phyloP scores from a whole-genome alignment of 2,888 invertebrate species.

The Sarcophaga caerulescens region DNA sequence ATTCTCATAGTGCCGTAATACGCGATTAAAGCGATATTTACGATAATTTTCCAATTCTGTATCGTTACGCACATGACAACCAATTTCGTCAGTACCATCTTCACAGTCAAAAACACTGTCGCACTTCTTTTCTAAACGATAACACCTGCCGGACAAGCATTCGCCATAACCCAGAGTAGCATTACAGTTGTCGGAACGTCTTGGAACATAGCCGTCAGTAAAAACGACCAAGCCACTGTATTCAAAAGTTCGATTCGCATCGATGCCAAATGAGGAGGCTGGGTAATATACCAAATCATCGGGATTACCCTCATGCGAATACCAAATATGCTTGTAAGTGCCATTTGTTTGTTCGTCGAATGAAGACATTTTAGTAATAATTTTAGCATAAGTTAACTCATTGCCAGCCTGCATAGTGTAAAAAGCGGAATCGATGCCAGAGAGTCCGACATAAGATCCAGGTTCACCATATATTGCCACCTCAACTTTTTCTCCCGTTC shows the following conservation, averaged over 20 bases:
- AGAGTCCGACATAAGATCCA: conserved; percentile 95
- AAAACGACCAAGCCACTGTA: conserved; percentile 94
- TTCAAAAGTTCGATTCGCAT: conserved; percentile 96
- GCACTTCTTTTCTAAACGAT: conserved; percentile 87
- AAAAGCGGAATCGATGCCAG: conserved; percentile 93
- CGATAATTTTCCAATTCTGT: conserved; percentile 89
- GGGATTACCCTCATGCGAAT: conserved; percentile 90
- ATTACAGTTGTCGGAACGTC: conserved; percentile 87
- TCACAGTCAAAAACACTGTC: conserved; percentile 90
- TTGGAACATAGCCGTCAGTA: conserved; percentile 91
- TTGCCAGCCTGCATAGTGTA: conserved; percentile 97
- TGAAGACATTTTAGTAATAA: conserved; percentile 92
- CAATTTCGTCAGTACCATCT: conserved; percentile 92
- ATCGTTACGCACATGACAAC: conserved; percentile 85
- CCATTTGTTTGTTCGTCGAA: conserved; percentile 94
- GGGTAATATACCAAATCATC: conserved; percentile 94
- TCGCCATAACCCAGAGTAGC: conserved; percentile 87
- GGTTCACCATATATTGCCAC: conserved; percentile 96
- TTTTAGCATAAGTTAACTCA: conserved; percentile 92
- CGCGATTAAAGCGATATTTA: conserved; percentile 91
- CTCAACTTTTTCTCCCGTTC: conserved; percentile 96
- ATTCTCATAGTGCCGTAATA: conserved; percentile 95
- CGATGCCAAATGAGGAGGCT: conserved; percentile 94
- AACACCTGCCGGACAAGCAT: conserved; percentile 92
- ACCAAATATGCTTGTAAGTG: conserved; percentile 91